Conservation (phyloP, 2,888 invertebrate species). For the Troilus luridus region DNA sequence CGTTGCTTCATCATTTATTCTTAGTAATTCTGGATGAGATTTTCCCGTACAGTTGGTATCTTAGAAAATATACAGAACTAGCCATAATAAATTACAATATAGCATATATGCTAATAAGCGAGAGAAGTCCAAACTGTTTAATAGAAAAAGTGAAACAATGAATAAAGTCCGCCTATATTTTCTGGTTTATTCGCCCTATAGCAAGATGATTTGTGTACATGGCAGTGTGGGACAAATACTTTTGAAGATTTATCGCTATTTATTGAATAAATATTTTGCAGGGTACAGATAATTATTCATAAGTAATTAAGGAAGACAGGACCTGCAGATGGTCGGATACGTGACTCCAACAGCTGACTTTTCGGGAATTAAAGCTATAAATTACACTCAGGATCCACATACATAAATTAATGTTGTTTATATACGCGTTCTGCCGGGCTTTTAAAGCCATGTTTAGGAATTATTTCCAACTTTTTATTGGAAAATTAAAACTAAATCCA, state of each 20-base stretch:
- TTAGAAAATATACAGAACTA: too few species aligned
- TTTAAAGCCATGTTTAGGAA: not conserved
- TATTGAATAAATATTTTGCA: conserved; percentile 15
- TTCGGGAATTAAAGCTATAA: conserved; percentile 25
- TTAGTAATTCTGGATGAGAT: too few species aligned
- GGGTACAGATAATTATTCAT: conserved; percentile 15
- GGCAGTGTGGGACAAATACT: not conserved
- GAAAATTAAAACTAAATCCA: not conserved
- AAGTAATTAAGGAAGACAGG: conserved; percentile 3
- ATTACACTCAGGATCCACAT: not conserved
- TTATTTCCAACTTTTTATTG: not conserved
- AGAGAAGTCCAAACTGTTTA: too few species aligned
- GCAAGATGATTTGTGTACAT: not conserved
- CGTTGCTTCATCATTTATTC: too few species aligned
- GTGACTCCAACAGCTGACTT: conserved; percentile 26
- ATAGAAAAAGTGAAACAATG: too few species aligned
- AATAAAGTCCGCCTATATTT: not conserved
- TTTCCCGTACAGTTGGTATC: too few species aligned
- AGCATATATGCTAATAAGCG: too few species aligned
- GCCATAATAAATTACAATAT: too few species aligned
- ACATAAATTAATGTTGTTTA: conserved; percentile 27
- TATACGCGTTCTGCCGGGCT: not conserved
- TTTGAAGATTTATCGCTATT: not conserved
- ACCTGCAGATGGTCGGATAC: conserved; percentile 3
- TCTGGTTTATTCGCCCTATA: not conserved